Evolutionary conservation across 2,113 vertebrate species (phyloP).

Genomic region (Burhinus bistriatus): DNA sequence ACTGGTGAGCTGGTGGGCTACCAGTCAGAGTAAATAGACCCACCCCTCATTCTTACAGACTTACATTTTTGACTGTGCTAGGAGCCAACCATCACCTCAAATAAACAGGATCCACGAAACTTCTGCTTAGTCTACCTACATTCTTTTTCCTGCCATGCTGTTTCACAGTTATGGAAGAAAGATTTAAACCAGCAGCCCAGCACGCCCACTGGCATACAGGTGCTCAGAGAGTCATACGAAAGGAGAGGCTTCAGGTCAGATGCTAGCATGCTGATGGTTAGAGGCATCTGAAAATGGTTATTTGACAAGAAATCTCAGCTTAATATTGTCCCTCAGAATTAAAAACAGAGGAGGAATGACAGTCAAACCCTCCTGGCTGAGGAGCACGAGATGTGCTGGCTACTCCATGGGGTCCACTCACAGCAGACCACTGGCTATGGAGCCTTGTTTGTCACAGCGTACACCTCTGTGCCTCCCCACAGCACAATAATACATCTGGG

Average conservation of each 20-base stretch:
- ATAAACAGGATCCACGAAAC: background rate
- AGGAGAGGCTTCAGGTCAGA: background rate
- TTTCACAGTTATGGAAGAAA: background rate
- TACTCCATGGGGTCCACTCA: background rate
- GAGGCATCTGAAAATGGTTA: background rate
- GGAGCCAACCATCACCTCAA: background rate
- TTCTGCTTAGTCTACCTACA: background rate
- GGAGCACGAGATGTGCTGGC: background rate
- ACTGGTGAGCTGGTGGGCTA: background rate
- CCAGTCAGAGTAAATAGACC: background rate
- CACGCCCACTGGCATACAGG: background rate
- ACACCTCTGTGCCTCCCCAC: background rate
- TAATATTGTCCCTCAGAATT: background rate
- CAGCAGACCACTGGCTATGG: background rate
- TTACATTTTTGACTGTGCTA: background rate
- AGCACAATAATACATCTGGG: background rate
- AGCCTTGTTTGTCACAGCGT: background rate
- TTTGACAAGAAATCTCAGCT: background rate
- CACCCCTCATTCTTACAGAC: background rate
- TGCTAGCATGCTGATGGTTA: background rate
- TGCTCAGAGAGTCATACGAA: background rate
- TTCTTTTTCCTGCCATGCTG: background rate
- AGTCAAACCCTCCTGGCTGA: background rate
- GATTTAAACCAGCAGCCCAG: background rate
- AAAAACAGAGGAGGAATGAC: background rate